These are phyloP conservation scores for Avahi laniger DNA, from an alignment of 2,797 vertebrate genomes.

Conservation along the genomic window DNA sequence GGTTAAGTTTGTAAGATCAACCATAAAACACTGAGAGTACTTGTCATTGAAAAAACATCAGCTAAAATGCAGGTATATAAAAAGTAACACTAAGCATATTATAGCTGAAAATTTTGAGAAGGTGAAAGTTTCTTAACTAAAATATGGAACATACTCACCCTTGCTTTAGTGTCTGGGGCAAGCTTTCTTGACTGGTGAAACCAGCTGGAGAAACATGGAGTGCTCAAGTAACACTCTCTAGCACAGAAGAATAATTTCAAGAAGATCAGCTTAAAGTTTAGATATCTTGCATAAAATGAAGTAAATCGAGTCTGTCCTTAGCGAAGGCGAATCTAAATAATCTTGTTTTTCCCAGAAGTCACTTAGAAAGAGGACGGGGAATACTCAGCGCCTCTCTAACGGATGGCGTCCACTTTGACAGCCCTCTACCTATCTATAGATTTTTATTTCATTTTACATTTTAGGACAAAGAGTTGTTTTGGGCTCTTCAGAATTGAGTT, in stretches of 20 bases:
- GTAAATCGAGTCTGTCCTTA: neutral
- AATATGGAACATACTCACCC: neutral
- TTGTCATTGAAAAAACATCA: constrained; percentile 29
- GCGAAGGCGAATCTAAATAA: constrained; percentile 21
- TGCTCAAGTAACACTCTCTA: neutral
- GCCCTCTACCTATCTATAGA: neutral
- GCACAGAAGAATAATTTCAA: constrained; percentile 42
- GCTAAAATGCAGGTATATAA: constrained; percentile 1
- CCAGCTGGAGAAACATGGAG: neutral
- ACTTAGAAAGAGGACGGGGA: neutral
- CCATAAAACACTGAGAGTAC: neutral
- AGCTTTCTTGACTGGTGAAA: neutral
- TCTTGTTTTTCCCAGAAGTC: neutral
- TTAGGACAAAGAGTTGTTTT: constrained; percentile 4
- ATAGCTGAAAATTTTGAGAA: neutral
- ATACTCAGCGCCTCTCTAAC: neutral
- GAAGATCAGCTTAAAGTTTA: neutral
- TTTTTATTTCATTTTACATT: constrained; percentile 40
- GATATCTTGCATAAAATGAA: neutral
- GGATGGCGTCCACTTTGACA: neutral
- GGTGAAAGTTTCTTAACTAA: neutral
- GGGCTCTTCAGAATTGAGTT: constrained; percentile 15
- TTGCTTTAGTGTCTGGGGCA: neutral
- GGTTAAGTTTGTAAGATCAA: neutral
- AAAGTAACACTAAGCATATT: neutral